These are phyloP conservation scores for Nettapus auritus DNA, from an alignment of 2,113 vertebrate species.

Conservation along the genomic window DNA sequence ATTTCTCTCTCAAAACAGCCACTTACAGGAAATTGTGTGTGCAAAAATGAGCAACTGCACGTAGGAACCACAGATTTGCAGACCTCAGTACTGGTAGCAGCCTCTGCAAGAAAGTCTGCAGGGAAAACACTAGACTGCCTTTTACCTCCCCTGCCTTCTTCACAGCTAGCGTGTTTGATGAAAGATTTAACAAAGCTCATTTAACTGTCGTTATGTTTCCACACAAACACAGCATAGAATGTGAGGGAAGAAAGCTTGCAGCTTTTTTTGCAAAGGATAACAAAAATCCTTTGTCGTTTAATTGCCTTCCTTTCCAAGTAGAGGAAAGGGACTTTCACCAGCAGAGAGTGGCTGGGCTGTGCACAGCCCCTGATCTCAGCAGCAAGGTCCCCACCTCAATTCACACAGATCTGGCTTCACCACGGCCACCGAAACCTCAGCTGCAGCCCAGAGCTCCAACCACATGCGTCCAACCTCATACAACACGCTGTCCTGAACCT, in stretches of 20 bases:
- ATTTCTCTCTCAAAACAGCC: background rate
- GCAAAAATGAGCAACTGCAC: background rate
- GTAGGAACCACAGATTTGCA: background rate
- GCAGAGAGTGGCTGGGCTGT: too few relatives aligned
- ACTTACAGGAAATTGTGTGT: background rate
- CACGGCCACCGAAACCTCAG: background rate
- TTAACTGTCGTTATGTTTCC: background rate
- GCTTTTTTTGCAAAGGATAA: background rate
- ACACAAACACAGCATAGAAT: background rate
- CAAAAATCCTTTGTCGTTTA: background rate
- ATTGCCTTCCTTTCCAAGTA: background rate
- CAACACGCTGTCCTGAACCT: background rate
- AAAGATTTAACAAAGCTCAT: conserved; percentile 7
- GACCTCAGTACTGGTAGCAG: background rate
- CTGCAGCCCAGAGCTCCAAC: too few relatives aligned
- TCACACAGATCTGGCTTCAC: background rate
- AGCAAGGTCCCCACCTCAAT: background rate
- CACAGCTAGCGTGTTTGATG: fast-evolving
- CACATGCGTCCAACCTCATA: too few relatives aligned
- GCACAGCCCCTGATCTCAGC: background rate
- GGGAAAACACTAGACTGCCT: background rate
- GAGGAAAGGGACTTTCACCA: background rate
- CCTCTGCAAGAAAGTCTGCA: background rate
- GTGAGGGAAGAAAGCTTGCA: background rate
- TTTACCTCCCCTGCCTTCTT: background rate